Evolutionary conservation across 2,113 vertebrate genomes (phyloP), one percentile per base, ranked within the genome.

Genomic region (Bufo gargarizans): DNA sequence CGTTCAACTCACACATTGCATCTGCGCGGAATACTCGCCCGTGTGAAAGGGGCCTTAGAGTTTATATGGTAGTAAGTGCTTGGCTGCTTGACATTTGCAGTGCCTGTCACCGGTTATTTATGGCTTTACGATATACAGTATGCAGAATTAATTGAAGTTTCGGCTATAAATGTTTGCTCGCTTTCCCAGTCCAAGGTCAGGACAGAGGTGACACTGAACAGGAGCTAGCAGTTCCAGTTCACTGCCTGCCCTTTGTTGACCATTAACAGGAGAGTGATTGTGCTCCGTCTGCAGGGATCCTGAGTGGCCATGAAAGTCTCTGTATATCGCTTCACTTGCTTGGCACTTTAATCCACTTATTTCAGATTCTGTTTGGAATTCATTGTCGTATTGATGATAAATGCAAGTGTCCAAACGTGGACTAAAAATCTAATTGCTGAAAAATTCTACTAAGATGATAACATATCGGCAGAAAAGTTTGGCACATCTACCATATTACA

Each of bases 221-320:
- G 19, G 9, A 50, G 47, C 61, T 67, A 3, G 49, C 49, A 22
- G 61, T 83, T 83, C 45, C 81, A 67, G 58, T 83, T 83, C 81
- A 83, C n/a, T 69, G 81, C 81, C 20, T 83, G 45, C 81, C 81
- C 61, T 83, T 67, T 83, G 81, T 83, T 49, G 81, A 69, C 63
- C 63, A 67, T 83, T 83, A 69, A 69, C 81, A 53, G 49, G 77
- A 59, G 49, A 43, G 4, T n/a, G 77, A 80, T 58, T 59, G 13
- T 59, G 58, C 59, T 14, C 7, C 33, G 10, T 58, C 3, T n/a
- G 49, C 76, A 55, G 49, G 20, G 49, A 77, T 77, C 50, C 20
- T 53, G 47, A 55, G n/a, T 12, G 22, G 77, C 77, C 50, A 22
- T 17, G 53, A 33, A 56, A 56, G 19, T 49, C n/a, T 16, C 49